Base-by-base conservation (phyloP, 2,113 vertebrate species). In the Protobothrops mucrosquamatus region DNA sequence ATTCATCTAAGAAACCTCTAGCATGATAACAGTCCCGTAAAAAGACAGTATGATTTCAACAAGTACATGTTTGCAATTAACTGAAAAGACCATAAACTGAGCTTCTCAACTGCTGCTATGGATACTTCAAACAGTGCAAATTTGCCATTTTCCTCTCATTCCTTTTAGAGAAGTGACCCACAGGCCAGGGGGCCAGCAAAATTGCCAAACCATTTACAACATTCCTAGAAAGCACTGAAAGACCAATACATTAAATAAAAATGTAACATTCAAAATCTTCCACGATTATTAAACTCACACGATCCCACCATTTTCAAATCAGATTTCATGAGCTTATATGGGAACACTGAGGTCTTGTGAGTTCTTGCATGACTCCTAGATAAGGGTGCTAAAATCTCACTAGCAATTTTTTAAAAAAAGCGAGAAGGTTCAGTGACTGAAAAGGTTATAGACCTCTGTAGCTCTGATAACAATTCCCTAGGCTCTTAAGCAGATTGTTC, bases 51-150 rank as follows among this genome's bases (percentile, higher is more conserved):
- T 55, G 12, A 57, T 22, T 46, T 61, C 34, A 87, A 86, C 57
- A 64, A 86, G 61, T 64, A 1, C 26, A 5, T 10, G 15, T 51
- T 5, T 22, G 34, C 74, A 81, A 43, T 81, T 81, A 43, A 81
- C 74, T 43, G 34, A 34, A 81, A 81, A 81, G 74, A 81, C 74
- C 3, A 81, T 43, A 81, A 43, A 81, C 18, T 81, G 18, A 43
- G 34, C 69, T 39, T 81, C 34, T 81, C 69, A 22, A 3, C 69
- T 22, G 74, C 34, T 22, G 6, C 74, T 81, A 43, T 43, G 34
- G 20, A 43, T 1, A 3, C 34, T 43, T 81, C 1, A 3, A 39
- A 43, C 0, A 0, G 34, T 22, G n/a, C 5, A 34, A n/a, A 18
- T 14, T 74, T 34, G 64, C n/a, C 14, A 74, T 34, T 34, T 74